Base-by-base conservation (phyloP, 2,797 vertebrate genomes). In the Mycteria americana region DNA sequence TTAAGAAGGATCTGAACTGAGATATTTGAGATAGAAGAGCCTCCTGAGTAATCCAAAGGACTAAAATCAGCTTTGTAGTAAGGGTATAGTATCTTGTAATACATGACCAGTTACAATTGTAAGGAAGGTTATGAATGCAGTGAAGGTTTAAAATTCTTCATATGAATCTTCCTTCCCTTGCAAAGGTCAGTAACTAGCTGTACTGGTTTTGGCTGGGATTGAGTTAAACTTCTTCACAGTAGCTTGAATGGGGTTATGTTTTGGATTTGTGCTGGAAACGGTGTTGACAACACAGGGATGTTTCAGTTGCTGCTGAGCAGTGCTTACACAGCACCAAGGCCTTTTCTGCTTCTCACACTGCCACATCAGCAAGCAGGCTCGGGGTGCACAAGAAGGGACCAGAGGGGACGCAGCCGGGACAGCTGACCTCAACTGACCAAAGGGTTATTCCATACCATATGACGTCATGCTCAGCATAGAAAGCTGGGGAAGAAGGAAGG, bases 251-350 rank as follows among this genome's bases (percentile, higher is more conserved):
- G 13, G 24, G 19, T 41, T 75, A 13, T 12, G 5, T 31, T 70
- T 72, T 46, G n/a, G 23, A 51, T 84, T 67, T 84, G 11, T 57
- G 68, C 22, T 60, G 10, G 13, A 78, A 74, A 74, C n/a, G 39
- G 9, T 5, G 18, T 8, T 2, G 1, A 11, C 37, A 56, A 56
- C 4, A 31, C 46, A n/a, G 41, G 0, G 2, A 51, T 60, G 33
- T 51, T 90, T 67, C 10, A 4, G 14, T 35, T 56, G 30, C 1
- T 46, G 33, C 33, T 56, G 19, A 46, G 35, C 25, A 41, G 10
- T 5, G 33, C 57, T 48, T 35, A 59, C 37, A 41, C 4, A 53
- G 48, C 45, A n/a, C 5, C n/a, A 74, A 15, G 17, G 51, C 9
- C 22, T 46, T 56, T 73, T 46, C 33, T 74, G 33, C 45, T 41